Evolutionary conservation across 2,888 invertebrate species (phyloP).

Genomic region (Dasysyrphus albostriatus): DNA sequence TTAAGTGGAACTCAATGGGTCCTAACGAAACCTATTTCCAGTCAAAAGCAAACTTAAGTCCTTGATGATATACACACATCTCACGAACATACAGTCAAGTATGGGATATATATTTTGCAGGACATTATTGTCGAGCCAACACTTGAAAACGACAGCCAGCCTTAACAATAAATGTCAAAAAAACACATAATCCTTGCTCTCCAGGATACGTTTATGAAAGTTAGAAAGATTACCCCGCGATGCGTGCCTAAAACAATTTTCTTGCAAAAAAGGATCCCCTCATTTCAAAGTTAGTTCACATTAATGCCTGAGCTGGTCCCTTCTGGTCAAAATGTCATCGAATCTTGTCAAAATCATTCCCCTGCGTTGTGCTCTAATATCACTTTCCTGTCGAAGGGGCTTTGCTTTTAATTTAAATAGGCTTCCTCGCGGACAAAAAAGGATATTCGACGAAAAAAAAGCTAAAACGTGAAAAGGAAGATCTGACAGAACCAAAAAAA

Average conservation of each 20-base stretch:
- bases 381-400: conserved; percentile 59
- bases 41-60: conserved; percentile 65
- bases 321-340: conserved; percentile 51
- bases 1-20: conserved; percentile 73
- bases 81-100: background rate
- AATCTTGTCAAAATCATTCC: conserved; percentile 59
- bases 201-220: background rate
- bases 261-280: conserved; percentile 10
- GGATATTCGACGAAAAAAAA: conserved; percentile 25
- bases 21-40: conserved; percentile 66
- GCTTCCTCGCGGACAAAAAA: conserved; percentile 46
- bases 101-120: conserved; percentile 4
- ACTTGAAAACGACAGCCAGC: conserved; percentile 47
- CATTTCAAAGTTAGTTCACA: conserved; percentile 34
- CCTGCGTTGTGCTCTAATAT: conserved; percentile 1
- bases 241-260: conserved; percentile 65
- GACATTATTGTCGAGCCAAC: conserved; percentile 16
- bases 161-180: conserved; percentile 69
- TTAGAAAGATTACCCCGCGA: conserved; percentile 25
- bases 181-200: conserved; percentile 32
- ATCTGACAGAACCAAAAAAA: conserved; percentile 54
- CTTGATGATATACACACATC: conserved; percentile 43
- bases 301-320: conserved; percentile 21
- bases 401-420: conserved; percentile 72
- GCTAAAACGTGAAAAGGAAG: conserved; percentile 22